Conservation (phyloP, 2,888 invertebrate species). For the Pyrochroa serraticornis region DNA sequence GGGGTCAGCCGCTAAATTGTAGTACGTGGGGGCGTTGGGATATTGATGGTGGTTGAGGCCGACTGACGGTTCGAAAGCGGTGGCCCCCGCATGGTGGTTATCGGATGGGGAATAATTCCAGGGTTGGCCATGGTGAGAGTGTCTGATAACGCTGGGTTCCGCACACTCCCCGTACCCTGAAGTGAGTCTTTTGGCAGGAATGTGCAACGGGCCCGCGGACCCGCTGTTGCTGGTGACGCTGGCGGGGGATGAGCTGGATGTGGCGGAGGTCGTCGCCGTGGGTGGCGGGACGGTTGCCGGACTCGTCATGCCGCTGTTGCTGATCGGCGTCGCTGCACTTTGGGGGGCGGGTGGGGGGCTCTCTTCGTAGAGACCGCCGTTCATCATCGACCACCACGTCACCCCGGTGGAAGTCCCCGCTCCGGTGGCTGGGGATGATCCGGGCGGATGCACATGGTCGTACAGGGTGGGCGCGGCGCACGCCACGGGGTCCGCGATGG, state of each 20-base stretch:
- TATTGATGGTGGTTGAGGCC: slow-evolving; percentile 71
- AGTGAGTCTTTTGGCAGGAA: slow-evolving; percentile 81
- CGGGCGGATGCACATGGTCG: slow-evolving; percentile 78
- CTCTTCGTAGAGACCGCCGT: slow-evolving; percentile 81
- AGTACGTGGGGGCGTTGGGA: slow-evolving; percentile 74
- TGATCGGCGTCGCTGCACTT: slow-evolving; percentile 60
- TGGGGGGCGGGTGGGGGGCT: slow-evolving; percentile 65
- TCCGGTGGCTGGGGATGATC: slow-evolving; percentile 79
- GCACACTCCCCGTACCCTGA: slow-evolving; percentile 62
- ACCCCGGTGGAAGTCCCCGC: slow-evolving; percentile 84
- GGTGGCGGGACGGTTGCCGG: slow-evolving; percentile 58
- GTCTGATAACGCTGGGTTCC: slow-evolving; percentile 76
- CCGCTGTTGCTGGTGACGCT: slow-evolving; percentile 69
- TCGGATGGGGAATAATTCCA: slow-evolving; percentile 77
- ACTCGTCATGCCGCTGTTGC: slow-evolving; percentile 62
- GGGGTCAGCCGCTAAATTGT: slow-evolving; percentile 72
- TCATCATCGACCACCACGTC: slow-evolving; percentile 86
- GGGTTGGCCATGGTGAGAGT: slow-evolving; percentile 71
- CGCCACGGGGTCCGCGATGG: slow-evolving; percentile 78
- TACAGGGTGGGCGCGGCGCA: slow-evolving; percentile 79
- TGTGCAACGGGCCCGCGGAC: slow-evolving; percentile 81
- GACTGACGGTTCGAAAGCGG: slow-evolving; percentile 65
- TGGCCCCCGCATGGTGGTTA: slow-evolving; percentile 59
- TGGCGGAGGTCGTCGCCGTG: slow-evolving; percentile 72
- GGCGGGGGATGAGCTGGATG: slow-evolving; percentile 66